Evolutionary conservation across 2,888 invertebrate species (phyloP).

Genomic region (Dasysyrphus tricinctus): DNA sequence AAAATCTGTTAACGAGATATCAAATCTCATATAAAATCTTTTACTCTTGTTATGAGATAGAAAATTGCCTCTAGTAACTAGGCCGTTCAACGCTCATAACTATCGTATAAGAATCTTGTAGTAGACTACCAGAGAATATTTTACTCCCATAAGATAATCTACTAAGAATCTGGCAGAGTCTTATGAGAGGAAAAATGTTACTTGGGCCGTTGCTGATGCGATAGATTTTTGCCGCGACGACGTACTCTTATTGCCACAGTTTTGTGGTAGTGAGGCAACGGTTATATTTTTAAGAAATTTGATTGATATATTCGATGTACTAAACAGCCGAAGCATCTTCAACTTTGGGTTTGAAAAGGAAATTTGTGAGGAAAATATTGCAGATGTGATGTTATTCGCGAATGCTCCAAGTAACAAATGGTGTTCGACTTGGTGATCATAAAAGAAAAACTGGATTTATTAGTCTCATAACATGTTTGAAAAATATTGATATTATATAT

Average conservation of each 20-base stretch:
- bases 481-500: not conserved
- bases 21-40: too few species aligned
- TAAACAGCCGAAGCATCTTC: not conserved
- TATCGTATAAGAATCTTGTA: too few species aligned
- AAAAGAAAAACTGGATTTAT: conserved; percentile 14
- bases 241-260: conserved; percentile 3
- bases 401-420: not conserved
- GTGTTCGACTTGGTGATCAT: conserved; percentile 2
- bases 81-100: too few species aligned
- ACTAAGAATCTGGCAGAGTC: too few species aligned
- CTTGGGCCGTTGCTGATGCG: conserved; percentile 1
- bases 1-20: too few species aligned
- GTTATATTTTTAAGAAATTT: not conserved
- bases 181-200: too few species aligned
- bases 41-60: too few species aligned
- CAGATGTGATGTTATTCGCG: not conserved
- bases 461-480: not conserved
- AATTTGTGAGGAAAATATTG: too few species aligned
- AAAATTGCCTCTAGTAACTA: too few species aligned
- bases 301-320: not conserved
- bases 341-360: not conserved
- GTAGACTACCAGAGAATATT: too few species aligned
- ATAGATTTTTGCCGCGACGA: not conserved
- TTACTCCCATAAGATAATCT: too few species aligned
- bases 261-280: not conserved